phyloP scores from a whole-genome alignment of 2,888 invertebrate species.

The Papilio demoleus region DNA sequence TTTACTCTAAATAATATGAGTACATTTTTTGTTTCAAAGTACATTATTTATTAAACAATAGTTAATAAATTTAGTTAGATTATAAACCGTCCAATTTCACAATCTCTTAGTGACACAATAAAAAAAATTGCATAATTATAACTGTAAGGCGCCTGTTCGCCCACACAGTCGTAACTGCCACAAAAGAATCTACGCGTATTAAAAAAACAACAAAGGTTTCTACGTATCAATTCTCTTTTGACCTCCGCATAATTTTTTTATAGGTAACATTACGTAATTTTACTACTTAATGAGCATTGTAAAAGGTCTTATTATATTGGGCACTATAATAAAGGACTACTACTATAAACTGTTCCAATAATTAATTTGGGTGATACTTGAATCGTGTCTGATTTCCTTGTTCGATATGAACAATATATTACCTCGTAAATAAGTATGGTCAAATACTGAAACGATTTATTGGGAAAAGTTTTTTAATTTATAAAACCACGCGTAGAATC shows the following conservation, averaged over 20 bases:
- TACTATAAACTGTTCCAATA: no score
- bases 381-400: no score
- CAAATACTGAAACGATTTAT: no score
- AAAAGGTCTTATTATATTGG: slow-evolving; percentile 20
- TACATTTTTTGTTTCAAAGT: neutral
- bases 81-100: neutral
- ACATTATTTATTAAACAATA: neutral
- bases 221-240: slow-evolving; percentile 22
- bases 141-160: slow-evolving; percentile 18
- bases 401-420: no score
- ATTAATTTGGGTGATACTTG: no score
- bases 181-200: slow-evolving; percentile 34
- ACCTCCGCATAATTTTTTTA: slow-evolving; percentile 21
- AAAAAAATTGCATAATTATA: slow-evolving; percentile 31
- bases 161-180: slow-evolving; percentile 32
- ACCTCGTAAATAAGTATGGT: no score
- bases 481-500: no score
- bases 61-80: neutral
- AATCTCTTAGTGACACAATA: neutral
- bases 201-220: slow-evolving; percentile 35
- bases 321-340: neutral
- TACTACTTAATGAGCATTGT: neutral
- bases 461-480: no score
- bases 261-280: slow-evolving; percentile 13
- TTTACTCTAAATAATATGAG: no score